Evolutionary conservation across 2,888 invertebrate genomes (phyloP).

Genomic region (Limulus polyphemus): DNA sequence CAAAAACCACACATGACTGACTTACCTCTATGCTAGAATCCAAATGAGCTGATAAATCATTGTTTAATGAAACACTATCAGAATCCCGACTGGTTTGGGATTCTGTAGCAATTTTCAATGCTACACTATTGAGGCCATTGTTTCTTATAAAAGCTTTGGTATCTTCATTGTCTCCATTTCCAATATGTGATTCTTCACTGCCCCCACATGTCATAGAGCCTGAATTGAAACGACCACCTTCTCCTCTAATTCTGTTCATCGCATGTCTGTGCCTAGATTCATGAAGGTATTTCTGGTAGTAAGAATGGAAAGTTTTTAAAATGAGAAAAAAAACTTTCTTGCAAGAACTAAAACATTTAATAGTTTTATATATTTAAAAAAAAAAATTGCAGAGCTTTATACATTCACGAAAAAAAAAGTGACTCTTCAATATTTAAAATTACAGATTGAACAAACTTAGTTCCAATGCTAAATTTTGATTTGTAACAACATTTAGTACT

Average conservation of each 20-base stretch:
- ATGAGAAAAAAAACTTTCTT: neutral
- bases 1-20: too few relatives aligned
- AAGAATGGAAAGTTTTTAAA: constrained; percentile 11
- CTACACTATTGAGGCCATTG: too few relatives aligned
- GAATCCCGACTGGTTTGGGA: constrained; percentile 1
- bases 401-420: too few relatives aligned
- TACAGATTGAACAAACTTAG: too few relatives aligned
- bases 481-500: too few relatives aligned
- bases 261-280: constrained; percentile 94
- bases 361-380: too few relatives aligned
- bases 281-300: constrained; percentile 84
- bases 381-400: too few relatives aligned
- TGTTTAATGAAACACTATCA: neutral
- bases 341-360: too few relatives aligned
- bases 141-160: too few relatives aligned
- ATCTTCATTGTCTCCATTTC: neutral
- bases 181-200: neutral
- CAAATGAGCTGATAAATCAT: neutral
- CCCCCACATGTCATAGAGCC: constrained; percentile 34
- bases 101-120: neutral
- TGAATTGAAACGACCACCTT: constrained; percentile 89
- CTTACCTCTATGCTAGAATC: neutral
- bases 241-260: constrained; percentile 91
- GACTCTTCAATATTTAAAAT: too few relatives aligned
- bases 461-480: too few relatives aligned